These are phyloP conservation scores for Brachyhypopomus gauderio DNA, from an alignment of 2,113 vertebrate species.

Conservation along the genomic window DNA sequence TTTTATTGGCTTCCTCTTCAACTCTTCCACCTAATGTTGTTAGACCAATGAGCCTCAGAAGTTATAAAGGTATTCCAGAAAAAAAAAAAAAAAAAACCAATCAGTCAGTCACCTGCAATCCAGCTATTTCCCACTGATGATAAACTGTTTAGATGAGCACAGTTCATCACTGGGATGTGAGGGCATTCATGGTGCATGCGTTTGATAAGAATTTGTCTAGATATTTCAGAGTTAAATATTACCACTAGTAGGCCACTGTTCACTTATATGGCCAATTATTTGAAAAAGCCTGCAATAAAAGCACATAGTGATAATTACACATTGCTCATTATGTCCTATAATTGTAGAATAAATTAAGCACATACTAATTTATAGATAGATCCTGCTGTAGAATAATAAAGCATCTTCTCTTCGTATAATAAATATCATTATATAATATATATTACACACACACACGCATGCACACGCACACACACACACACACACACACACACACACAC, in stretches of 20 bases:
- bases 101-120: slow-evolving; percentile 66
- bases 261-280: background rate
- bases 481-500: too few relatives aligned
- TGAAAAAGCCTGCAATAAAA: background rate
- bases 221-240: background rate
- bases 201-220: background rate
- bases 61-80: slow-evolving; percentile 70
- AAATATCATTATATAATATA: too few relatives aligned
- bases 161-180: slow-evolving; percentile 35
- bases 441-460: too few relatives aligned
- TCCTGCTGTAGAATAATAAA: slow-evolving; percentile 34
- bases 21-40: slow-evolving; percentile 70
- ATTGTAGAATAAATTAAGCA: background rate
- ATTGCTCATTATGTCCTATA: background rate
- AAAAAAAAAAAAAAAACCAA: slow-evolving; percentile 56
- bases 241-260: background rate
- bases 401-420: too few relatives aligned
- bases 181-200: background rate
- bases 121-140: slow-evolving; percentile 44
- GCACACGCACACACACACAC: too few relatives aligned
- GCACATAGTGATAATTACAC: background rate
- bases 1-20: slow-evolving; percentile 72
- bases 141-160: slow-evolving; percentile 51
- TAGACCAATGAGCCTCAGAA: slow-evolving; percentile 71
- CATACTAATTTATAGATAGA: slow-evolving; percentile 8